A percentile compares a stretch with the other conserved stretches of the same genome.
These are phyloP conservation scores for Sebastes dallii DNA, from an alignment of 2,797 vertebrate species.

Conservation along the genomic window DNA sequence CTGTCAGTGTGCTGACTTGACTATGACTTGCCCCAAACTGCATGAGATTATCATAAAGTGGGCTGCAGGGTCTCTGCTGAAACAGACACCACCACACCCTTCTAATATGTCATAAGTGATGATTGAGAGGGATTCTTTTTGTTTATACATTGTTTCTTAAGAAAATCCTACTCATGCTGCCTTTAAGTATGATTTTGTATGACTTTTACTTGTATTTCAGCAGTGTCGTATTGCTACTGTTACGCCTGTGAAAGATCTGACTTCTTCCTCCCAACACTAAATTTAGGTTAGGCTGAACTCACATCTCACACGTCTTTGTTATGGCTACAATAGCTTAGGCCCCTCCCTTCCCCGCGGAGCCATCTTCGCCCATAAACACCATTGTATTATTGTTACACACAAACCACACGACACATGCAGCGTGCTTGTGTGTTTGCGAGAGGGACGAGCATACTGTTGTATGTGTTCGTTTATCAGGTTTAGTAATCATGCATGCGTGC, in stretches of 20 bases:
- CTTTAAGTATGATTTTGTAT: neutral
- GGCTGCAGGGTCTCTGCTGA: neutral
- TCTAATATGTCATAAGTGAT: neutral
- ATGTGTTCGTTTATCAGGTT: conserved; percentile 55
- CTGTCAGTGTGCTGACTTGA: no score
- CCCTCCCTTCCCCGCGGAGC: neutral
- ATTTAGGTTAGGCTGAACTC: neutral
- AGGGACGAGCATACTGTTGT: conserved; percentile 3
- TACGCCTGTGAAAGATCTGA: neutral
- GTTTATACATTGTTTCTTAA: neutral
- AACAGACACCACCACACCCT: neutral
- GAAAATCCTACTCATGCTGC: neutral
- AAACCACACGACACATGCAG: neutral
- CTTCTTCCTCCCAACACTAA: neutral
- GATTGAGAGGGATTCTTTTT: neutral
- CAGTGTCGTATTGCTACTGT: neutral
- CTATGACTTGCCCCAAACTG: neutral
- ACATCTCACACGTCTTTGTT: neutral
- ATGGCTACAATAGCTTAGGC: neutral
- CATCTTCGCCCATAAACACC: neutral
- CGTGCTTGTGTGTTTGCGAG: conserved; percentile 4
- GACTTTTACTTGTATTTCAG: neutral
- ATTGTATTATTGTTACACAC: neutral
- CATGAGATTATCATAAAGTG: no score
- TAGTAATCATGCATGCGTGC: conserved; percentile 63